phyloP scores from a whole-genome alignment of 2,797 vertebrate species.

The Galaxias olidus region DNA sequence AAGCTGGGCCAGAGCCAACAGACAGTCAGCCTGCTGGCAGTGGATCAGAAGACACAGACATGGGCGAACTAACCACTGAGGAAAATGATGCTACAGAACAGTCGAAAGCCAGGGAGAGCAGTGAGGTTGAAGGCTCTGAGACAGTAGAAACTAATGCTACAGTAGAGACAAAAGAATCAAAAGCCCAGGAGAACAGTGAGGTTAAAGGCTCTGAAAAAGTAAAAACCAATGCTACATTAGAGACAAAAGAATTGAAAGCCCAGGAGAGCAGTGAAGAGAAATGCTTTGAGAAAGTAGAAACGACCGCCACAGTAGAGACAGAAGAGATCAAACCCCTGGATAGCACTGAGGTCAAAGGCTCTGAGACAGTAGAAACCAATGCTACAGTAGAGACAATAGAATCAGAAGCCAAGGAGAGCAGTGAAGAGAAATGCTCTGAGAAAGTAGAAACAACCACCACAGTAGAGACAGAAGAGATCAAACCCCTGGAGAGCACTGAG shows the following conservation, averaged over 20 bases:
- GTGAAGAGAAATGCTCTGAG: neutral
- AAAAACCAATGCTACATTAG: constrained; percentile 24
- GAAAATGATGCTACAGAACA: neutral
- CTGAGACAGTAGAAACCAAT: constrained; percentile 14
- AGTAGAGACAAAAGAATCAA: constrained; percentile 26
- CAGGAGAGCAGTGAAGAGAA: constrained; percentile 26
- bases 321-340: constrained; percentile 31
- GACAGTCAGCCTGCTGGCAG: neutral
- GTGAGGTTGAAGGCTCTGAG: constrained; percentile 1
- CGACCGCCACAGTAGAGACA: constrained; percentile 26
- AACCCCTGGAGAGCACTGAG: too few relatives aligned
- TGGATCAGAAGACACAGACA: neutral
- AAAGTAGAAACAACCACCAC: too few relatives aligned
- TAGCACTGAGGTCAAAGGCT: constrained; percentile 2
- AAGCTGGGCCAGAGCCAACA: constrained; percentile 27
- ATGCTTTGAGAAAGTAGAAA: neutral
- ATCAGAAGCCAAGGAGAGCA: constrained; percentile 27
- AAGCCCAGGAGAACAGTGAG: constrained; percentile 26
- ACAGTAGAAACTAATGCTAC: constrained; percentile 18
- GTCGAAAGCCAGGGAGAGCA: neutral
- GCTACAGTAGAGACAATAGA: constrained; percentile 27
- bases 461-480: too few relatives aligned
- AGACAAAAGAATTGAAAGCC: constrained; percentile 19
- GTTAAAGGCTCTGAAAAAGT: neutral
- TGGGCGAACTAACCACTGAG: too few relatives aligned